A percentile compares a stretch with the other conserved stretches of the same genome.
Conservation (phyloP, 2,113 vertebrate species). For the Desmodus rotundus region DNA sequence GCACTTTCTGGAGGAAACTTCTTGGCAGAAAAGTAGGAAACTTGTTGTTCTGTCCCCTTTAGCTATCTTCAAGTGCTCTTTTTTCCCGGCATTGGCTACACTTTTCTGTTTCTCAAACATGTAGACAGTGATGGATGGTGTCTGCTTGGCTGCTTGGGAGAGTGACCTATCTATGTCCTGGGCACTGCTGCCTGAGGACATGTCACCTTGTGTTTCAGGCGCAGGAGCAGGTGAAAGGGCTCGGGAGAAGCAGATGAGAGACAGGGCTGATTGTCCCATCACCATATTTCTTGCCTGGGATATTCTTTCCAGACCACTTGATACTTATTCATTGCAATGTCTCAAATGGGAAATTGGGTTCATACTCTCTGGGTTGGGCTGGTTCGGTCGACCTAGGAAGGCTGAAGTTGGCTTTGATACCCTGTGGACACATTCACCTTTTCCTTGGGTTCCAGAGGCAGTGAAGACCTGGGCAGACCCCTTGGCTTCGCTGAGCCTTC, state of each 20-base stretch:
- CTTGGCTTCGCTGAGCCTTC: neutral
- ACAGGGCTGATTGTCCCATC: neutral
- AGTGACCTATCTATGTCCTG: neutral
- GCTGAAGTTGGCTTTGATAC: neutral
- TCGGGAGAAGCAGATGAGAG: neutral
- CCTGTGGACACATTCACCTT: neutral
- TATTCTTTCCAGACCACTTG: neutral
- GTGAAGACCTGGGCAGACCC: neutral
- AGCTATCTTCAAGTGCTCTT: neutral
- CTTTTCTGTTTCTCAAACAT: neutral
- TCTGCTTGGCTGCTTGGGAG: neutral
- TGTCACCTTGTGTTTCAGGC: neutral
- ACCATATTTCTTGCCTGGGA: neutral
- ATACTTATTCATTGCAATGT: neutral
- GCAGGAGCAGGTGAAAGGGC: neutral
- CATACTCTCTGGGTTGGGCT: neutral
- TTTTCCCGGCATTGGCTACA: neutral
- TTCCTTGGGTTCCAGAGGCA: neutral
- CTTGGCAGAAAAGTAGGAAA: slow-evolving; percentile 1
- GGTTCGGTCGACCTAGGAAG: neutral
- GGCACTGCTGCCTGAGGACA: neutral
- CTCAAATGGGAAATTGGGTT: neutral
- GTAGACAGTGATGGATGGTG: neutral
- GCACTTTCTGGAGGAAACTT: neutral
- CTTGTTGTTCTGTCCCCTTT: neutral